Conservation (phyloP, 2,888 invertebrate species). For the Melipona beecheii region DNA sequence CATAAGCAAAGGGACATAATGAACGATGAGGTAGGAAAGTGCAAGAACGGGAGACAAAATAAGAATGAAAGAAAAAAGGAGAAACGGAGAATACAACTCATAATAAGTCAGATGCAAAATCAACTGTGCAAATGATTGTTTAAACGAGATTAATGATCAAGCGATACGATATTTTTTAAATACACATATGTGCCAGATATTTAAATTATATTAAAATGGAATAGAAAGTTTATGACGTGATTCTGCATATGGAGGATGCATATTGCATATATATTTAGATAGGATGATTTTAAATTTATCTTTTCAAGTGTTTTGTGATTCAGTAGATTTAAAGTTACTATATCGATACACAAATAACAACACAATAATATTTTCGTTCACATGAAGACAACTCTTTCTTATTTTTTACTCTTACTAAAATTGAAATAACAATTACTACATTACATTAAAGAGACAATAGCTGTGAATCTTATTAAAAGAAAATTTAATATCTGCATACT, state of each 20-base stretch:
- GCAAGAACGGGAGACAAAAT: conserved; percentile 34
- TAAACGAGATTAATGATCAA: conserved; percentile 72
- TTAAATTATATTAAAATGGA: conserved; percentile 3
- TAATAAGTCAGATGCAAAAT: conserved; percentile 70
- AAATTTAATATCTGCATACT: background rate
- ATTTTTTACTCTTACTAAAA: background rate
- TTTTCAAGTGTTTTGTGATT: background rate
- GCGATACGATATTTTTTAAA: conserved; percentile 6
- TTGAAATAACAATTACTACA: background rate
- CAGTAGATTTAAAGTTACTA: background rate
- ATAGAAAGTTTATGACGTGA: background rate
- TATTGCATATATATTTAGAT: background rate
- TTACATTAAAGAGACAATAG: background rate
- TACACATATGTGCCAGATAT: background rate
- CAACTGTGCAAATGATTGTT: conserved; percentile 70
- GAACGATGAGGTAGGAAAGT: conserved; percentile 63
- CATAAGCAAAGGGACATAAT: conserved; percentile 56
- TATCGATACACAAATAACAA: background rate
- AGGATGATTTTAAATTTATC: background rate
- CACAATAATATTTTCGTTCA: background rate
- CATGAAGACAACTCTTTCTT: background rate
- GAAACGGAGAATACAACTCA: conserved; percentile 46
- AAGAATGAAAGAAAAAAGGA: conserved; percentile 22
- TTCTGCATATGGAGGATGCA: background rate
- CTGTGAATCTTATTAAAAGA: background rate